Evolutionary conservation across 2,888 invertebrate species (phyloP).

Genomic region (Ophioninae sp.): DNA sequence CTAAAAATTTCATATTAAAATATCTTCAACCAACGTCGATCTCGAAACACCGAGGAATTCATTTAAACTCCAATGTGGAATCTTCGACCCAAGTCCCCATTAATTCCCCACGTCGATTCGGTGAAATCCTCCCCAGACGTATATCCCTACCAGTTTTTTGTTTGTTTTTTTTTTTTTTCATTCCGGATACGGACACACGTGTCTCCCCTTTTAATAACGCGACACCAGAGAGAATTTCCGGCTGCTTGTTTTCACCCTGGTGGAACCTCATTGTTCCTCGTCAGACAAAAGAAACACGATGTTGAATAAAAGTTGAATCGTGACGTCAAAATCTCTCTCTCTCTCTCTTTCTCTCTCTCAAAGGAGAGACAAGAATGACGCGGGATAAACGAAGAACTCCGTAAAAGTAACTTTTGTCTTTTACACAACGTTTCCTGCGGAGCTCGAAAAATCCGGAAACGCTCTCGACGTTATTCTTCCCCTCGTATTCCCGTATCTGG

Average conservation of each 20-base stretch:
- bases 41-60: too few species aligned
- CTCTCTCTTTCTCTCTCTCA: neutral
- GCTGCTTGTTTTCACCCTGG: neutral
- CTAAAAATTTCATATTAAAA: too few species aligned
- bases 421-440: conserved; percentile 10
- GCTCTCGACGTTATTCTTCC: conserved; percentile 28
- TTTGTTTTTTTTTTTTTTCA: too few species aligned
- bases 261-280: conserved; percentile 49
- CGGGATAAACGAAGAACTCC: conserved; percentile 44
- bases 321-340: conserved; percentile 30
- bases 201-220: conserved; percentile 54
- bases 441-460: conserved; percentile 56
- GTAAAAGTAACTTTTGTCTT: conserved; percentile 48
- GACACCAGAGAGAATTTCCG: neutral
- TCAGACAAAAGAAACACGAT: conserved; percentile 52
- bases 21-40: too few species aligned
- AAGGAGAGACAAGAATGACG: conserved; percentile 23
- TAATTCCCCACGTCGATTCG: neutral
- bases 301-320: conserved; percentile 48
- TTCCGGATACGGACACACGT: conserved; percentile 23
- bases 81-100: too few species aligned
- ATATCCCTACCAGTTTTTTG: neutral
- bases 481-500: conserved; percentile 15
- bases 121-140: too few species aligned
- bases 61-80: too few species aligned